Conservation (phyloP, 2,113 vertebrate genomes). For the Plecotus auritus region DNA sequence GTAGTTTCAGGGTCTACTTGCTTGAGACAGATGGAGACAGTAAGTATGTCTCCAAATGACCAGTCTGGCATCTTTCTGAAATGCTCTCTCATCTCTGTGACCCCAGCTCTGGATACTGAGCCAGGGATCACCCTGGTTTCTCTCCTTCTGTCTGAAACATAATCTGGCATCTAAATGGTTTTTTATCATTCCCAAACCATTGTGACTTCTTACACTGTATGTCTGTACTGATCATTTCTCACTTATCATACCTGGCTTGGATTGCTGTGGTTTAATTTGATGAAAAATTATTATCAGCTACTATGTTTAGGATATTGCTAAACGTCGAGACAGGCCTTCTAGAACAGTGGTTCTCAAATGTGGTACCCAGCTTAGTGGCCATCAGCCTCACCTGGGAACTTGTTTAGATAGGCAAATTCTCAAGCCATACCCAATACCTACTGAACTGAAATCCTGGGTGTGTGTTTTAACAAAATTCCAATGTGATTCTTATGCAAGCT, state of each 20-base stretch:
- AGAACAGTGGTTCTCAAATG: neutral
- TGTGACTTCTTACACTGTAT: neutral
- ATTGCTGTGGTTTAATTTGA: neutral
- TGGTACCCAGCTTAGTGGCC: neutral
- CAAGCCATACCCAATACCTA: neutral
- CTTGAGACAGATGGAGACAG: neutral
- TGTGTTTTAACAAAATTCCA: neutral
- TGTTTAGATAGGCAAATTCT: neutral
- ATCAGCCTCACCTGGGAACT: neutral
- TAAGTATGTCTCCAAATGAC: neutral
- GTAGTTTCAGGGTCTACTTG: neutral
- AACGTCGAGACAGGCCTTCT: neutral
- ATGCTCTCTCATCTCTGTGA: neutral
- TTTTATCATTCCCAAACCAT: neutral
- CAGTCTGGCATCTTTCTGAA: neutral
- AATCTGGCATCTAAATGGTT: neutral
- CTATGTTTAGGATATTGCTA: neutral
- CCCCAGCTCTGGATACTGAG: neutral
- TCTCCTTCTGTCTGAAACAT: neutral
- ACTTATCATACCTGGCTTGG: neutral
- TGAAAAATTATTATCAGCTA: conserved; percentile 9
- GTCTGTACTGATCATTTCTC: conserved; percentile 7
- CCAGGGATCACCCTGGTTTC: neutral
- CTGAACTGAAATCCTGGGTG: neutral
- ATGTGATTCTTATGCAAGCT: neutral